phyloP scores from a whole-genome alignment of 2,888 invertebrate species.

The Drosophila neonasuta region DNA sequence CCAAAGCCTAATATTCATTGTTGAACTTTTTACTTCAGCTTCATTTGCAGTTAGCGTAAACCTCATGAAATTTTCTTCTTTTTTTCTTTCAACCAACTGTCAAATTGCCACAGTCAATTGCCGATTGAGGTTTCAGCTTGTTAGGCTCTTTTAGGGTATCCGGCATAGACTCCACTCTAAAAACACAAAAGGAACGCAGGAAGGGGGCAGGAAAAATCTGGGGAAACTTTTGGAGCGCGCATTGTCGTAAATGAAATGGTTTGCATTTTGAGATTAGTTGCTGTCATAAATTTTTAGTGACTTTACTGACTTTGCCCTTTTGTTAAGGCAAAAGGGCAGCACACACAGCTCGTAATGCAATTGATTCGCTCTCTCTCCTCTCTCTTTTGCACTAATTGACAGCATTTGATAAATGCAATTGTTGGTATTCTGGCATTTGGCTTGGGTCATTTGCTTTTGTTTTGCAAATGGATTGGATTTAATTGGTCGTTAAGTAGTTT shows the following conservation, averaged over 20 bases:
- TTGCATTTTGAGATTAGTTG: conserved; percentile 69
- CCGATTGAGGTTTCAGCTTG: conserved; percentile 15
- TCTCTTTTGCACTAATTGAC: conserved; percentile 60
- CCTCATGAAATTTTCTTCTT: neutral
- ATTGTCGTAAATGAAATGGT: conserved; percentile 62
- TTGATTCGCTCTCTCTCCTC: conserved; percentile 2
- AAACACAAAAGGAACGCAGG: neutral
- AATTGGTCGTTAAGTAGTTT: conserved; percentile 71
- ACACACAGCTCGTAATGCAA: conserved; percentile 9
- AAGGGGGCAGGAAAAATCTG: neutral
- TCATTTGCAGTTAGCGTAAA: neutral
- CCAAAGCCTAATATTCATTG: neutral
- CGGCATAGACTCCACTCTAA: neutral
- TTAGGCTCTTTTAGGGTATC: conserved; percentile 16
- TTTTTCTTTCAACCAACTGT: neutral
- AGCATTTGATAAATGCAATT: conserved; percentile 72
- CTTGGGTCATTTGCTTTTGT: conserved; percentile 15
- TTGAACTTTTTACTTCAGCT: neutral
- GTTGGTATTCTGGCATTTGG: conserved; percentile 42
- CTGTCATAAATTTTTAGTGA: conserved; percentile 73
- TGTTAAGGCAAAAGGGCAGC: conserved; percentile 8
- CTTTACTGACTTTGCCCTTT: conserved; percentile 34
- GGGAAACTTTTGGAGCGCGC: conserved; percentile 44
- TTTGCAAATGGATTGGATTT: conserved; percentile 46
- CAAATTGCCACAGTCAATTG: conserved; percentile 2